These are phyloP conservation scores for Mus caroli DNA, from an alignment of 2,797 vertebrate genomes.

Conservation along the genomic window DNA sequence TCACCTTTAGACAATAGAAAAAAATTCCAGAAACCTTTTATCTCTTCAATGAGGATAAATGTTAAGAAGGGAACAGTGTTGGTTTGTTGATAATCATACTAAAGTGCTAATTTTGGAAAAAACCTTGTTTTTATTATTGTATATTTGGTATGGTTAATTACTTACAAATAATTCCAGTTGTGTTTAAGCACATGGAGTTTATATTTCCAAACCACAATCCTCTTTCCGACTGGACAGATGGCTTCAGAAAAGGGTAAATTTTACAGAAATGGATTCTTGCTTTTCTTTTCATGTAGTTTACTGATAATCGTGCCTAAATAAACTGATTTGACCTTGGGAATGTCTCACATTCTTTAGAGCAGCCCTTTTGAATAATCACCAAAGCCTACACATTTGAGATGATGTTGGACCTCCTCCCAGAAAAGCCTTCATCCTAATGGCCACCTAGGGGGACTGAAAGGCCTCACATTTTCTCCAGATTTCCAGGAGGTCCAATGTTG, in stretches of 20 bases:
- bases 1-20: conserved; percentile 23
- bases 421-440: conserved; percentile 82
- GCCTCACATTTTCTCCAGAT: conserved; percentile 67
- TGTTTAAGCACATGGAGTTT: conserved; percentile 51
- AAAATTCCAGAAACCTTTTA: conserved; percentile 19
- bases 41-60: conserved; percentile 32
- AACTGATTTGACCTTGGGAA: conserved; percentile 83
- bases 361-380: conserved; percentile 84
- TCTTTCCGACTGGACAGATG: conserved; percentile 49
- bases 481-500: conserved; percentile 79
- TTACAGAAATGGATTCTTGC: conserved; percentile 67
- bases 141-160: conserved; percentile 16
- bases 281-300: conserved; percentile 81
- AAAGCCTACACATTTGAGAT: conserved; percentile 84
- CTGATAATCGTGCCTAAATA: conserved; percentile 86
- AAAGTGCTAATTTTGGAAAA: conserved; percentile 37
- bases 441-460: conserved; percentile 69
- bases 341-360: conserved; percentile 80
- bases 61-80: not conserved
- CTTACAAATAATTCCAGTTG: conserved; percentile 55
- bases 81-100: not conserved
- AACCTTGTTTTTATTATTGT: conserved; percentile 31
- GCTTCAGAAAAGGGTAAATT: conserved; percentile 71
- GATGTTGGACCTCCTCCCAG: conserved; percentile 86
- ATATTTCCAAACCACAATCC: conserved; percentile 10